Percentiles rank a stretch among this genome's conserved stretches.
Conservation (phyloP, 1,140 invertebrate genomes). For the Yoshiicerus persimilis region DNA sequence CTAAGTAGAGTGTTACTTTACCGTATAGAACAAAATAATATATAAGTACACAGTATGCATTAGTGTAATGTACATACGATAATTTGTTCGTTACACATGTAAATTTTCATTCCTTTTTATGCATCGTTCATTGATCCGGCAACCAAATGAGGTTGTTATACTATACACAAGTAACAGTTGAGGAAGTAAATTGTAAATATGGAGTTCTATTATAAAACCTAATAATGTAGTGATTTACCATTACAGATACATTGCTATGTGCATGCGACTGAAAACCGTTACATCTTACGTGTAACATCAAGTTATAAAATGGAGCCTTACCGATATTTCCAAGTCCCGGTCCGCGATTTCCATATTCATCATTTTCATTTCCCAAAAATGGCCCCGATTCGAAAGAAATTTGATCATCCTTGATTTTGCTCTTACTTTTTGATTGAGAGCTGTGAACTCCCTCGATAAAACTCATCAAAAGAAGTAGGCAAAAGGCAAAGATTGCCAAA, state of each 20-base stretch:
- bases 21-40: background rate
- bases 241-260: too few relatives aligned
- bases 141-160: background rate
- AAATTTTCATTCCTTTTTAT: background rate
- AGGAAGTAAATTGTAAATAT: background rate
- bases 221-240: too few relatives aligned
- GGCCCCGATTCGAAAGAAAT: background rate
- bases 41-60: background rate
- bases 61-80: too few relatives aligned
- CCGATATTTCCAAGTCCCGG: conserved; percentile 6
- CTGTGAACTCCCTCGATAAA: background rate
- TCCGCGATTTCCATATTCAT: background rate
- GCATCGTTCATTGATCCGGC: background rate
- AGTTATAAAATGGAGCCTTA: background rate
- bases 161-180: background rate
- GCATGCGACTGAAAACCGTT: too few relatives aligned
- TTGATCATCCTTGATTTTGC: background rate
- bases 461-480: background rate
- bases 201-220: too few relatives aligned
- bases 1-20: too few relatives aligned
- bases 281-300: background rate
- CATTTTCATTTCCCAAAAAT: background rate
- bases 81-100: too few relatives aligned
- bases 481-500: background rate
- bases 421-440: background rate